Conservation (phyloP, 53 echinoderm and acorn worm species). For the Holothuria scabra region DNA sequence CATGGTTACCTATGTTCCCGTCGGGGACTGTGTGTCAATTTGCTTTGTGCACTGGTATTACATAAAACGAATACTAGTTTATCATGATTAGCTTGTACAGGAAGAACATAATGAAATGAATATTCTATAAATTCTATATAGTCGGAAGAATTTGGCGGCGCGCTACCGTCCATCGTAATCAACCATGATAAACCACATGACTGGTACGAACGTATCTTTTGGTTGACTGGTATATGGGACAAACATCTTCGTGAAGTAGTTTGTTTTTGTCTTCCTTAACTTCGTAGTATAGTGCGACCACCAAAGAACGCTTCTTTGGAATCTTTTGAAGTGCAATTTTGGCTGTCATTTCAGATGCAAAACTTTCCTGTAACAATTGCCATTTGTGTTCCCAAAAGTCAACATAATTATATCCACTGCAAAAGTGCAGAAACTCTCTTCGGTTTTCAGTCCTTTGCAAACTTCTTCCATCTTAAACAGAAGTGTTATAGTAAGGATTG, state of each 20-base stretch:
- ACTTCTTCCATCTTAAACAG: conserved; percentile 50
- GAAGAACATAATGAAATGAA: conserved; percentile 63
- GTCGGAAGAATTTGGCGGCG: conserved; percentile 60
- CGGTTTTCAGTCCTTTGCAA: conserved; percentile 6
- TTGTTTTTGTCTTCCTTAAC: conserved; percentile 44
- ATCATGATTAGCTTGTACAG: conserved; percentile 20
- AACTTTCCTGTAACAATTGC: neutral
- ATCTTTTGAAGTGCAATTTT: neutral
- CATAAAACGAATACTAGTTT: conserved; percentile 70
- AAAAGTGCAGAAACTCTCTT: conserved; percentile 1
- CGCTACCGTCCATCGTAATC: conserved; percentile 56
- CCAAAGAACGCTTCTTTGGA: conserved; percentile 57
- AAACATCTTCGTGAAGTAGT: conserved; percentile 67
- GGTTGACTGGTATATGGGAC: conserved; percentile 61
- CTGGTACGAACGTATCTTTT: conserved; percentile 65
- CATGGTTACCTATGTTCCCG: conserved; percentile 45
- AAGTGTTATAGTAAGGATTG: conserved; percentile 1
- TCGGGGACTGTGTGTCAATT: neutral
- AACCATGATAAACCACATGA: neutral
- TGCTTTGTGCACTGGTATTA: conserved; percentile 43
- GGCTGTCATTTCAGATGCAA: conserved; percentile 18
- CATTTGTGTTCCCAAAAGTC: conserved; percentile 41
- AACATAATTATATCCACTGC: neutral
- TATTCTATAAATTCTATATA: no score
- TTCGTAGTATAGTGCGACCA: conserved; percentile 50